A percentile compares a stretch with the other conserved stretches of the same genome.
phyloP scores from a whole-genome alignment of 1,140 invertebrate genomes.

The Euwallacea fornicatus region DNA sequence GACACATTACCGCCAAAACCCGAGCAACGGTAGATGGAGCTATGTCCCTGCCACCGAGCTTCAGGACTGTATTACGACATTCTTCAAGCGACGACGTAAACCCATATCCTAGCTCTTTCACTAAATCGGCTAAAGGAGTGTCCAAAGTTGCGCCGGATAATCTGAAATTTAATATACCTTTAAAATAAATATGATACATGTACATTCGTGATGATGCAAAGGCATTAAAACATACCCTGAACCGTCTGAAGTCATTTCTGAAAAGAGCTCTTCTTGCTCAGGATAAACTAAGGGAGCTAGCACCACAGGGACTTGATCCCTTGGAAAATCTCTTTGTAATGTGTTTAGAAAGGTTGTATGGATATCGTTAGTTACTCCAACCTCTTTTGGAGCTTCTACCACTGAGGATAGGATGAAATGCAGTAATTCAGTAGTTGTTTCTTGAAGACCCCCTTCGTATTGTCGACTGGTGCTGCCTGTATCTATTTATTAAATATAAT shows the following conservation, averaged over 20 bases:
- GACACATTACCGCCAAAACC: constrained; percentile 84
- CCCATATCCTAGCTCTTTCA: constrained; percentile 83
- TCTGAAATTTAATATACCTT: background rate
- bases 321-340: constrained; percentile 83
- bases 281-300: constrained; percentile 85
- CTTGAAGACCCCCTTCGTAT: constrained; percentile 81
- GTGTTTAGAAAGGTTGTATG: constrained; percentile 79
- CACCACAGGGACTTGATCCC: constrained; percentile 83
- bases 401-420: constrained; percentile 75
- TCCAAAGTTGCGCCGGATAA: constrained; percentile 66
- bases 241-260: constrained; percentile 61
- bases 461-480: constrained; percentile 68
- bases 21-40: constrained; percentile 79
- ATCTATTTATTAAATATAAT: constrained; percentile 49
- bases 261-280: constrained; percentile 71
- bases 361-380: constrained; percentile 68
- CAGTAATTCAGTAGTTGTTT: constrained; percentile 83
- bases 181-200: background rate
- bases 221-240: constrained; percentile 48
- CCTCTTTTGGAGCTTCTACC: constrained; percentile 59
- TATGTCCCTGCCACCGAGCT: constrained; percentile 73
- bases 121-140: constrained; percentile 76
- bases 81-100: constrained; percentile 88
- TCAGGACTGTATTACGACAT: constrained; percentile 80
- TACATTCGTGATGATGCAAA: too few species aligned